Evolutionary conservation across 2,113 vertebrate species (phyloP).

Genomic region (Lagenorhynchus albirostris): DNA sequence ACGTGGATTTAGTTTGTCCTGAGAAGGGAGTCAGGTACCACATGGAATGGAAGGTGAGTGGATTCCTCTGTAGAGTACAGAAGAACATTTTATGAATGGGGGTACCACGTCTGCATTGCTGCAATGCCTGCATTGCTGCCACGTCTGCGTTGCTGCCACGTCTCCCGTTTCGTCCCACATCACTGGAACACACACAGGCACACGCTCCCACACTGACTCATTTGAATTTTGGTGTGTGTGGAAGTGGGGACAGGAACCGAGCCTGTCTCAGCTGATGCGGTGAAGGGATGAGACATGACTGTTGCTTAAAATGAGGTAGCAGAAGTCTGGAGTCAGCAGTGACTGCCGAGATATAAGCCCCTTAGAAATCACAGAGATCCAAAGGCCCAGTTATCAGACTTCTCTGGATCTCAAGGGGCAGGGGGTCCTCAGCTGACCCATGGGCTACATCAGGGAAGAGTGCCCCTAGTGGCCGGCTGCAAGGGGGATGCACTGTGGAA

Average conservation of each 20-base stretch:
- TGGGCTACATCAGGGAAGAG: not conserved
- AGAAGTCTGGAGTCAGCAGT: not conserved
- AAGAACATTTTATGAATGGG: not conserved
- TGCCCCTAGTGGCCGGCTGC: not conserved
- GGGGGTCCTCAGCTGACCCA: not conserved
- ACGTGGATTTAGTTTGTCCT: not conserved
- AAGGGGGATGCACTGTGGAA: not conserved
- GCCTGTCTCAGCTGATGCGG: not conserved
- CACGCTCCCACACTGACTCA: not conserved
- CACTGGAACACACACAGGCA: not conserved
- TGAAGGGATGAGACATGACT: not conserved
- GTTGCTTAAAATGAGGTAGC: conserved; percentile 8
- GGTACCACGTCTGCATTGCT: not conserved
- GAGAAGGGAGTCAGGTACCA: not conserved
- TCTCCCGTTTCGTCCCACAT: not conserved
- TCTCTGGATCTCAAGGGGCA: not conserved
- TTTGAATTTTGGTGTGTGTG: not conserved
- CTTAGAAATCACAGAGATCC: conserved; percentile 13
- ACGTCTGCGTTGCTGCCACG: not conserved
- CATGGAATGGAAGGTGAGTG: not conserved
- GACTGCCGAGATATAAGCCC: not conserved
- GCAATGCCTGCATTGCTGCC: no score
- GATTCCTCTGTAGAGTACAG: not conserved
- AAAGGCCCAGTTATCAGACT: not conserved
- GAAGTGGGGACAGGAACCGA: not conserved